These are phyloP conservation scores for Lumbricus terrestris DNA, from an alignment of 2,888 invertebrate genomes.

Conservation along the genomic window DNA sequence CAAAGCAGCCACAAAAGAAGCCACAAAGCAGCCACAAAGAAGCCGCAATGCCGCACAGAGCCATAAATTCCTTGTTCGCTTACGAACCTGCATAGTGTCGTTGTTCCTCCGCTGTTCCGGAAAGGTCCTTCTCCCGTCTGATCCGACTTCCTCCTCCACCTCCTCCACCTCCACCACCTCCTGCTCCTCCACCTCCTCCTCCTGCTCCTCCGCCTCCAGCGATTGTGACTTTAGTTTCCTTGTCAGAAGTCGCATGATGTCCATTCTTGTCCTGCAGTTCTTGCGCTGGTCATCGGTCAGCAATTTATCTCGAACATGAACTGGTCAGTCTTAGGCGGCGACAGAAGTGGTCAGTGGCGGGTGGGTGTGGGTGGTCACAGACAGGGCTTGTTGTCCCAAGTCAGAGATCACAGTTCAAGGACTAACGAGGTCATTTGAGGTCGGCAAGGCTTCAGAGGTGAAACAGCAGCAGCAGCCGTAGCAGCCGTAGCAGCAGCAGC, in stretches of 20 bases:
- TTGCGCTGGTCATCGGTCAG: not conserved
- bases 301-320: not conserved
- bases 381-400: not conserved
- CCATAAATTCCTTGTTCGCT: not conserved
- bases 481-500: not conserved
- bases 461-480: too few relatives aligned
- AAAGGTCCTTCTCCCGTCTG: not conserved
- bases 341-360: not conserved
- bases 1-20: not conserved
- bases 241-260: conserved; percentile 11
- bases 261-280: not conserved
- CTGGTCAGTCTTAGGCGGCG: not conserved
- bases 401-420: not conserved
- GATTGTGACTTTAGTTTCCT: conserved; percentile 11
- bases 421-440: not conserved
- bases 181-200: too few relatives aligned
- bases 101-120: too few relatives aligned
- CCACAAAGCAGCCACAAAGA: not conserved
- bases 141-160: not conserved
- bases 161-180: not conserved
- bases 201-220: not conserved
- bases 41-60: not conserved
- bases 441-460: not conserved
- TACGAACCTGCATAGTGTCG: conserved; percentile 3
- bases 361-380: not conserved